phyloP scores from a whole-genome alignment of 2,797 vertebrate genomes.

The Acanthurus leucopareius region DNA sequence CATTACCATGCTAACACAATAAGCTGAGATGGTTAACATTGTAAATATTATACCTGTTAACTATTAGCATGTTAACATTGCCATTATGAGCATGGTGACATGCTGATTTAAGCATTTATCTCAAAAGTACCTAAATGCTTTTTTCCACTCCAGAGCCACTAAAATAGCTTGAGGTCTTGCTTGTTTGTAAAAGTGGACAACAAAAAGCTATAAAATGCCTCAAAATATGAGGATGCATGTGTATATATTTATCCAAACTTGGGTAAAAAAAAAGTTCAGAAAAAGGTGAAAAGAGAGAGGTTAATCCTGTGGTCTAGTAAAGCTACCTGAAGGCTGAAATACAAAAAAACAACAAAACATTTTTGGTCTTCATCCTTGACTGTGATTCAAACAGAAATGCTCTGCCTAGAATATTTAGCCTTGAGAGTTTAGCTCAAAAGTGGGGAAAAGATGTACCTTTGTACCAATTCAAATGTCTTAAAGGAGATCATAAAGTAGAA shows the following conservation, averaged over 20 bases:
- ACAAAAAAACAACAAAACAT: neutral
- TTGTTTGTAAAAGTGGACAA: neutral
- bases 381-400: neutral
- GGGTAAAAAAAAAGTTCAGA: too few species aligned
- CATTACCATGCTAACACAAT: neutral
- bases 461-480: neutral
- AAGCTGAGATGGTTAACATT: neutral
- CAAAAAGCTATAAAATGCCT: conserved; percentile 2
- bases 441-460: neutral
- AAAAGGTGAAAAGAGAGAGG: neutral
- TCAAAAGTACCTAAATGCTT: neutral
- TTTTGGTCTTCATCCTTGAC: neutral
- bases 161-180: neutral
- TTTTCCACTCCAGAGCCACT: neutral
- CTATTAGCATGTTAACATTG: neutral
- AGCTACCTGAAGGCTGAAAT: neutral
- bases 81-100: neutral
- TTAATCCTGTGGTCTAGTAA: conserved; percentile 13
- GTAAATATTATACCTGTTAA: neutral
- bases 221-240: neutral
- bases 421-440: conserved; percentile 6
- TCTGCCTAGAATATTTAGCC: neutral
- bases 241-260: too few species aligned
- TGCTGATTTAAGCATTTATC: neutral
- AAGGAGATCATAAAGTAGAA: neutral